phyloP scores from a whole-genome alignment of 2,113 vertebrate species.

The Epinephelus cyanopodus region DNA sequence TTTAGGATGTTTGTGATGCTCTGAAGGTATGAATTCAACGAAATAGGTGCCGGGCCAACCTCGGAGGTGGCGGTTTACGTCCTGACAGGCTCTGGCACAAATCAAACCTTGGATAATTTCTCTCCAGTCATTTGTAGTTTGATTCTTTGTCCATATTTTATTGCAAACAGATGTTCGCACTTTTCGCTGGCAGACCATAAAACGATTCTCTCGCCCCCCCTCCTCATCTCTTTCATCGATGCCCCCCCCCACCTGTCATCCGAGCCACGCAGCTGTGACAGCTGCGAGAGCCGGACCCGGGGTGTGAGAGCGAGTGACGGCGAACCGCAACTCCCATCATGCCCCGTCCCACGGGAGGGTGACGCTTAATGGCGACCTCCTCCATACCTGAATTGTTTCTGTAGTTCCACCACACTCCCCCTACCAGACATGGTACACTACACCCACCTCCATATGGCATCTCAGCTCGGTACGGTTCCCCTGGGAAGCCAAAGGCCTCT shows the following conservation, averaged over 20 bases:
- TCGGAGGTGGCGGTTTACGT: background rate
- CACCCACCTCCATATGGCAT: constrained; percentile 77
- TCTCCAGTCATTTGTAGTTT: background rate
- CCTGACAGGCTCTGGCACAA: background rate
- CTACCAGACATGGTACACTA: constrained; percentile 46
- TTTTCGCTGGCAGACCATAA: constrained; percentile 30
- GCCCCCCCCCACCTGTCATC: constrained; percentile 43
- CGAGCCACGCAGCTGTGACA: constrained; percentile 53
- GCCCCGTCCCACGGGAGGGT: constrained; percentile 37
- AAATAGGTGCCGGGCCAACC: background rate
- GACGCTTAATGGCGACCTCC: constrained; percentile 47
- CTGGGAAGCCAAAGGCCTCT: constrained; percentile 35
- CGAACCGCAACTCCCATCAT: constrained; percentile 47
- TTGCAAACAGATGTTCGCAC: constrained; percentile 44
- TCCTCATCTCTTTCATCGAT: constrained; percentile 21
- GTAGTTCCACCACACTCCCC: constrained; percentile 43
- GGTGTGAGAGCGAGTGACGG: constrained; percentile 8
- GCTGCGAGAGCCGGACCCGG: constrained; percentile 11
- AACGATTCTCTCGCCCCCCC: background rate
- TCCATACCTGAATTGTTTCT: constrained; percentile 56
- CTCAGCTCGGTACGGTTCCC: constrained; percentile 50
- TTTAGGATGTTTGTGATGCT: too few species aligned
- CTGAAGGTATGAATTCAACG: background rate
- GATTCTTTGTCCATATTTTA: constrained; percentile 38
- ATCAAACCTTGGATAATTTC: background rate